Conservation (phyloP, 2,113 vertebrate species). For the Nestor notabilis region DNA sequence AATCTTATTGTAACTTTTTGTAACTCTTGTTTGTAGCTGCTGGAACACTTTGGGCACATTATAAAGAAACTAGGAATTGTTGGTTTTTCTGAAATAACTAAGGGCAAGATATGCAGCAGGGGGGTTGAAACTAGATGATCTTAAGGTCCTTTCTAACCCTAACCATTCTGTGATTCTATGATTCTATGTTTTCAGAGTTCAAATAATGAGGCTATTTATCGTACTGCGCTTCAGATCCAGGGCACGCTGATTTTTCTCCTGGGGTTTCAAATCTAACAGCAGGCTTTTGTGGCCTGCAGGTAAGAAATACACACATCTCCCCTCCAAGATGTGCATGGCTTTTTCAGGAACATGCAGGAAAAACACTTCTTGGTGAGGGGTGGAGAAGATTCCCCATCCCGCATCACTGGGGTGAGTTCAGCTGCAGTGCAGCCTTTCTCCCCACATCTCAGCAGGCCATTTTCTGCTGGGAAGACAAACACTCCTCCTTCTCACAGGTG, state of each 20-base stretch:
- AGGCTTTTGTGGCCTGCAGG: not conserved
- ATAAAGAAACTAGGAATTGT: not conserved
- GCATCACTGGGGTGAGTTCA: not conserved
- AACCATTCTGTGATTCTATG: not conserved
- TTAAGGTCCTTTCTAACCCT: not conserved
- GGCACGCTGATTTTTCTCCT: fast-evolving
- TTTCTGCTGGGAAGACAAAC: not conserved
- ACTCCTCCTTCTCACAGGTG: not conserved
- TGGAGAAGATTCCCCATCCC: not conserved
- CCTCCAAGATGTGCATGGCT: not conserved
- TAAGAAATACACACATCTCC: not conserved
- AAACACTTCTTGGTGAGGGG: not conserved
- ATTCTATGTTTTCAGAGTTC: not conserved
- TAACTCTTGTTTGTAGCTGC: not conserved
- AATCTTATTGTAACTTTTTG: not conserved
- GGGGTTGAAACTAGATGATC: not conserved
- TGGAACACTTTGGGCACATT: not conserved
- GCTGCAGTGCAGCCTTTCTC: not conserved
- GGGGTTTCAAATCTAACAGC: not conserved
- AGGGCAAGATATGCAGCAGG: not conserved
- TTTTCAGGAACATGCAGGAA: not conserved
- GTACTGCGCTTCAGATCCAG: not conserved
- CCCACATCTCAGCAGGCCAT: not conserved
- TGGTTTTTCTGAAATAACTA: not conserved
- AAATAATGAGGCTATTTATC: not conserved